Evolutionary conservation across 2,113 vertebrate species (phyloP).

Genomic region (Pangasianodon hypophthalmus): DNA sequence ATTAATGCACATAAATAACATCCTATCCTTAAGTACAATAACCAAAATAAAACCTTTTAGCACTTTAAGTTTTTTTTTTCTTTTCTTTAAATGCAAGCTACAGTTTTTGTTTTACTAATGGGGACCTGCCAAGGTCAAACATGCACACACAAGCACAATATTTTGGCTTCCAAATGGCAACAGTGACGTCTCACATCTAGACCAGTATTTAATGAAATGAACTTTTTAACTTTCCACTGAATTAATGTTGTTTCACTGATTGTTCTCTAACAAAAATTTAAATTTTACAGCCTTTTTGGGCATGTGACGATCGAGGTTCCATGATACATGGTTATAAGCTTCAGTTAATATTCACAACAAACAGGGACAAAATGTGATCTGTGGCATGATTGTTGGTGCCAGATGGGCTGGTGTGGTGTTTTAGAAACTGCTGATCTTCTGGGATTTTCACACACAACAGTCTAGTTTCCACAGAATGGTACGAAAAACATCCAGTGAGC

Average conservation of each 20-base stretch:
- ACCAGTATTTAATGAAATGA: neutral
- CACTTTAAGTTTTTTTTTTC: too few species aligned
- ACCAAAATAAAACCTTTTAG: too few species aligned
- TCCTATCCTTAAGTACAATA: too few species aligned
- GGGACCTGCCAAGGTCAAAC: neutral
- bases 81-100: too few species aligned
- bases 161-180: neutral
- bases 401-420: neutral
- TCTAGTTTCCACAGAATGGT: neutral
- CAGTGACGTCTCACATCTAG: neutral
- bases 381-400: neutral
- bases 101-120: neutral
- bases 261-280: neutral
- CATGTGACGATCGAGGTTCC: neutral
- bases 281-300: neutral
- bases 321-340: neutral
- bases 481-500: neutral
- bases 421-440: neutral
- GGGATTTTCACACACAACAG: neutral
- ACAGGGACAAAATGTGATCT: neutral
- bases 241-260: neutral
- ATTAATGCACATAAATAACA: too few species aligned
- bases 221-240: neutral
- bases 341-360: neutral
- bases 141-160: neutral